Conservation (phyloP, 2,797 vertebrate species). For the Labroides dimidiatus region DNA sequence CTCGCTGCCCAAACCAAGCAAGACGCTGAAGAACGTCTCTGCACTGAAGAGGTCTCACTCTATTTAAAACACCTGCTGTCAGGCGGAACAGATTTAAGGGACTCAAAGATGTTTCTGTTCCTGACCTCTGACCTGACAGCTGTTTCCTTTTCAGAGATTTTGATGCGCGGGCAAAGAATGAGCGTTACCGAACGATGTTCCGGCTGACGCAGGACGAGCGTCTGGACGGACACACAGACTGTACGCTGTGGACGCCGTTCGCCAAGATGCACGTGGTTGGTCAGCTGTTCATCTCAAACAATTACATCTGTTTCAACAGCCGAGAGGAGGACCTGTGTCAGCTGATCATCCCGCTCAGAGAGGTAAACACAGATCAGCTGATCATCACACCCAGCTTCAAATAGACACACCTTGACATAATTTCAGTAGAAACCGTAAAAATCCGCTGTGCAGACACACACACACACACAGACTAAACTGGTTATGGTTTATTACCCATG, state of each 20-base stretch:
- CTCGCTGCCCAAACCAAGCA: constrained; percentile 88
- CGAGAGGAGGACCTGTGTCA: constrained; percentile 93
- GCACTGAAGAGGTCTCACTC: constrained; percentile 89
- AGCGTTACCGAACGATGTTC: constrained; percentile 92
- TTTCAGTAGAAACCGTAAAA: too few relatives aligned
- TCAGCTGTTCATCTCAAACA: constrained; percentile 98
- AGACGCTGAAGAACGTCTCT: constrained; percentile 92
- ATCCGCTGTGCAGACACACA: too few relatives aligned
- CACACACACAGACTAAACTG: too few relatives aligned
- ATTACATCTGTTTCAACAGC: constrained; percentile 98
- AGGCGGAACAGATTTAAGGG: neutral
- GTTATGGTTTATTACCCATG: neutral
- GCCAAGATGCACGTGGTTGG: constrained; percentile 95
- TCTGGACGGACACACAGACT: constrained; percentile 95
- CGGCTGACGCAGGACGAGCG: constrained; percentile 92
- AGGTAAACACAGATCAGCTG: constrained; percentile 74
- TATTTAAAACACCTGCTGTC: neutral
- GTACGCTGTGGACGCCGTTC: constrained; percentile 96
- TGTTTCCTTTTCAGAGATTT: constrained; percentile 85
- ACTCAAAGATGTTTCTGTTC: neutral
- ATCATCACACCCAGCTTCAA: too few relatives aligned
- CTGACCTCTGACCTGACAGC: neutral
- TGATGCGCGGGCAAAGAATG: constrained; percentile 95
- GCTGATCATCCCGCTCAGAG: constrained; percentile 95
- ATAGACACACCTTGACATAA: too few relatives aligned